phyloP scores from a whole-genome alignment of 2,888 invertebrate genomes.

The Melanchra persicariae region DNA sequence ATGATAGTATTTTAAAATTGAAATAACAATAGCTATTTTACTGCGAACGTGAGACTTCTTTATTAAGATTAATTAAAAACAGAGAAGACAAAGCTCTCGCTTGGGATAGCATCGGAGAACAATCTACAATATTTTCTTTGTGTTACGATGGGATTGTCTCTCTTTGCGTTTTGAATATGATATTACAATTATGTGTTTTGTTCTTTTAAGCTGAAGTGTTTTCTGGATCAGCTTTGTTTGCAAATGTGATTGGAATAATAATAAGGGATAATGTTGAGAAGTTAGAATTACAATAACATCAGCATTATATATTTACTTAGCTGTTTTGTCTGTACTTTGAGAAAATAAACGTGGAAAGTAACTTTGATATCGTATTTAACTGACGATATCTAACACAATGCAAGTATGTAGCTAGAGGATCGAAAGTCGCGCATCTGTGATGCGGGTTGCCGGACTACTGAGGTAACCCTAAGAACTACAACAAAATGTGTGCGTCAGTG shows the following conservation, averaged over 20 bases:
- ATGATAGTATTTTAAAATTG: constrained; percentile 41
- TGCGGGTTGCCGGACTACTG: no score
- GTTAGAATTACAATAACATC: no score
- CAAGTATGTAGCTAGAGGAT: no score
- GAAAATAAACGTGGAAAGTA: no score
- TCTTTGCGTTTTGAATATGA: constrained; percentile 28
- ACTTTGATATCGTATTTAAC: no score
- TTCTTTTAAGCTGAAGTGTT: constrained; percentile 9
- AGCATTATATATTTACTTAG: no score
- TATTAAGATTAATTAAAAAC: constrained; percentile 53
- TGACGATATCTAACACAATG: no score
- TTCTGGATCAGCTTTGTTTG: constrained; percentile 1
- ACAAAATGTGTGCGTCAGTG: no score
- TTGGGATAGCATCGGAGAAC: constrained; percentile 31
- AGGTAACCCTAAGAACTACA: no score
- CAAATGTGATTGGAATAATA: background rate
- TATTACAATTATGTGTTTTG: constrained; percentile 12
- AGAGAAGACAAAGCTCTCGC: constrained; percentile 30
- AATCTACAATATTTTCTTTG: constrained; percentile 35
- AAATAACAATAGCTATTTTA: constrained; percentile 30
- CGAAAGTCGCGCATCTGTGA: no score
- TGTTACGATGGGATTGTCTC: constrained; percentile 10
- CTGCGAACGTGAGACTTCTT: constrained; percentile 24
- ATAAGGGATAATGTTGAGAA: background rate
- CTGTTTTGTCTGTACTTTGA: no score